phyloP scores from a whole-genome alignment of 2,797 vertebrate genomes.

The Pampus argenteus region DNA sequence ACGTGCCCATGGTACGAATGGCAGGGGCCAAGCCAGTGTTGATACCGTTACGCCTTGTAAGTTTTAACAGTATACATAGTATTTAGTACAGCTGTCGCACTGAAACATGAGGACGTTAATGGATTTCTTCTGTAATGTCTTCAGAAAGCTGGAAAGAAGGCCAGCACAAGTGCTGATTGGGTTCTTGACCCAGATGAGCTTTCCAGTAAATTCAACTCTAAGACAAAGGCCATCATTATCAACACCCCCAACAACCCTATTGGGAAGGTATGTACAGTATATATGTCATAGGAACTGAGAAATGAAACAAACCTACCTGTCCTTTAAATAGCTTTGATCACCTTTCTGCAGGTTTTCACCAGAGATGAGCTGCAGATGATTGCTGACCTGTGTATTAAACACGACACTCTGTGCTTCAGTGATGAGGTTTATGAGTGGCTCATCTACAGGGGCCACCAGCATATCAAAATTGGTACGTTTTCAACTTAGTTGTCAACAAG shows the following conservation, averaged over 20 bases:
- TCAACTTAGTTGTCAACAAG: neutral
- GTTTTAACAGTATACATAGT: conserved; percentile 62
- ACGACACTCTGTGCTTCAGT: conserved; percentile 94
- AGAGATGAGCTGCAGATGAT: conserved; percentile 92
- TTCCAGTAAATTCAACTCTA: conserved; percentile 92
- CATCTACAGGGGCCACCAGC: conserved; percentile 91
- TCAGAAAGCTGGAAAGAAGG: conserved; percentile 84
- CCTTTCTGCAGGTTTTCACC: conserved; percentile 86
- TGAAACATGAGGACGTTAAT: neutral
- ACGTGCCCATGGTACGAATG: conserved; percentile 95
- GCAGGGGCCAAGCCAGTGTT: conserved; percentile 91
- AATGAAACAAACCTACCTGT: neutral
- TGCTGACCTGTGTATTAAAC: conserved; percentile 93
- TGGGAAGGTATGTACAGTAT: conserved; percentile 88
- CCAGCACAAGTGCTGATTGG: conserved; percentile 90
- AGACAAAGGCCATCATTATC: conserved; percentile 95
- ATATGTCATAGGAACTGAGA: neutral
- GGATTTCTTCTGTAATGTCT: conserved; percentile 1
- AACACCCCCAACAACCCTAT: conserved; percentile 96
- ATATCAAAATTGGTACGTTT: conserved; percentile 92
- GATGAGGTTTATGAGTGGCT: conserved; percentile 99
- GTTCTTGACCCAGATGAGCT: conserved; percentile 90
- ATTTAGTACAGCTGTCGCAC: neutral
- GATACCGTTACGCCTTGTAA: conserved; percentile 90
- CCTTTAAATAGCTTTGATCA: conserved; percentile 29